A percentile compares a stretch with the other conserved stretches of the same genome.
These are phyloP conservation scores for Drosophila triauraria DNA, from an alignment of 1,140 invertebrate species.

Conservation along the genomic window DNA sequence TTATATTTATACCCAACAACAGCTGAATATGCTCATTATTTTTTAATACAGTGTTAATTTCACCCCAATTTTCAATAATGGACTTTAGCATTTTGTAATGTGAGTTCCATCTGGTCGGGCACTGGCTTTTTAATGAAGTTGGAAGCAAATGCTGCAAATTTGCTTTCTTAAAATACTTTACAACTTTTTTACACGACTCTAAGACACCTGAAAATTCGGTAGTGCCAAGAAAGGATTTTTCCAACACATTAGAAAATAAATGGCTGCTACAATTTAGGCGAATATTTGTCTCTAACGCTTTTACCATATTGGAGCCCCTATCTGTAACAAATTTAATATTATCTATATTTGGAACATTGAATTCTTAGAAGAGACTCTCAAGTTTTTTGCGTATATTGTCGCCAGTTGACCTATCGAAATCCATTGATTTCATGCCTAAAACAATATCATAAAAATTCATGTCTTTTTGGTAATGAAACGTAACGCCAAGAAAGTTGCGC, in stretches of 20 bases:
- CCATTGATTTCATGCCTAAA: no score
- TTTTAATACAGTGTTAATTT: neutral
- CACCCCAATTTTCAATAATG: neutral
- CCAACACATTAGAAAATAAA: neutral
- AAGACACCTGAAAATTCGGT: neutral
- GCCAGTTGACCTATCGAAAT: no score
- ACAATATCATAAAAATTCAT: no score
- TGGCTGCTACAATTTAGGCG: slow-evolving; percentile 1
- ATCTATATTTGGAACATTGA: neutral
- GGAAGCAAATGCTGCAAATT: neutral
- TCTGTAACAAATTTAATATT: neutral
- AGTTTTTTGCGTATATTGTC: no score
- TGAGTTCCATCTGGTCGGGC: neutral
- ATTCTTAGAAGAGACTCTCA: neutral
- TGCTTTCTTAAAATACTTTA: neutral
- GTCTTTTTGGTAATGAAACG: no score
- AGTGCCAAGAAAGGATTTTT: neutral
- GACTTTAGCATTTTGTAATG: neutral
- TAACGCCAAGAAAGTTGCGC: no score
- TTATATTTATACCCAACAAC: no score
- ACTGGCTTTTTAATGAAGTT: neutral
- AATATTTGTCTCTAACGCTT: neutral
- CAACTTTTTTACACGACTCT: neutral
- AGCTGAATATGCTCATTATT: neutral
- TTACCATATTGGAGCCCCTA: neutral